A percentile compares a stretch with the other conserved stretches of the same genome.
phyloP scores from a whole-genome alignment of 2,113 vertebrate species.

The Oryzias melastigma region DNA sequence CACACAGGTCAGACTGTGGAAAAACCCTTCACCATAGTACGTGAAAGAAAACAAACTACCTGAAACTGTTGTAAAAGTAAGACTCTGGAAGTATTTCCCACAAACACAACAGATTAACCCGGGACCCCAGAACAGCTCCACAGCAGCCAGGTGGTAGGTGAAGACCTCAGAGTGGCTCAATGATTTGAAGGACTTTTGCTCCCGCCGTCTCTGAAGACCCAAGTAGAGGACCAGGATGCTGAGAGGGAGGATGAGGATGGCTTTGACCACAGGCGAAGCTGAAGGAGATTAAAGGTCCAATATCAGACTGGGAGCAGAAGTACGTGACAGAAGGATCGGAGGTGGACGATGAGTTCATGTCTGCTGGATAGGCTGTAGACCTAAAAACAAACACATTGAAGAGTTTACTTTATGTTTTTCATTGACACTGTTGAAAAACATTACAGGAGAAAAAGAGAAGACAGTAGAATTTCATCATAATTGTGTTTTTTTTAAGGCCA shows the following conservation, averaged over 20 bases:
- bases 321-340: rapidly evolving
- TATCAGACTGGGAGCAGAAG: not conserved
- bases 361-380: not conserved
- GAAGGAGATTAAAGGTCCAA: rapidly evolving
- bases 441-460: no score
- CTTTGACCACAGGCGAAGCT: rapidly evolving
- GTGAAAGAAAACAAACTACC: rapidly evolving
- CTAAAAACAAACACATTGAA: not conserved
- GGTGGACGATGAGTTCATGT: constrained; percentile 4
- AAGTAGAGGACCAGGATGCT: constrained; percentile 5
- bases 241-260: constrained; percentile 7
- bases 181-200: not conserved
- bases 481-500: no score
- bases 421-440: no score
- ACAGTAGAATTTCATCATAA: no score
- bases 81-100: rapidly evolving
- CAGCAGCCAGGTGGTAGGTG: constrained; percentile 9
- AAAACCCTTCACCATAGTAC: not conserved
- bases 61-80: rapidly evolving
- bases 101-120: rapidly evolving
- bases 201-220: not conserved
- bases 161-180: constrained; percentile 25
- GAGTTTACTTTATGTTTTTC: no score
- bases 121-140: not conserved
- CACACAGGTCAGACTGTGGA: constrained; percentile 28